Conservation (phyloP, 2,888 invertebrate species). For the Acleris emargana region DNA sequence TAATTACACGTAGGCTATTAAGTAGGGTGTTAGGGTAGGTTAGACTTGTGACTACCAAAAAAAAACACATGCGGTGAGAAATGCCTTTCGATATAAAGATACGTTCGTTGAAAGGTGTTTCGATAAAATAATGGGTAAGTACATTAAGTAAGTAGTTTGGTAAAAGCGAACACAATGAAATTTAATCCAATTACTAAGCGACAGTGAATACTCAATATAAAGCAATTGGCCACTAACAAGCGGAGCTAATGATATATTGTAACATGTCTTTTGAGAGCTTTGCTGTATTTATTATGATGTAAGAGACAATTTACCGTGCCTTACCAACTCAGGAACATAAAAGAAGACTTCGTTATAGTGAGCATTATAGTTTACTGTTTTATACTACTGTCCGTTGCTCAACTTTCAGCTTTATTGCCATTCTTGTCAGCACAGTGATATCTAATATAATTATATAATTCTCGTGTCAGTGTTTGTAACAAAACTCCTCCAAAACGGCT, state of each 20-base stretch:
- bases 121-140: too few species aligned
- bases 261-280: neutral
- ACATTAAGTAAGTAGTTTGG: too few species aligned
- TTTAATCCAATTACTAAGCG: neutral
- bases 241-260: conserved; percentile 12
- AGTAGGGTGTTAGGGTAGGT: too few species aligned
- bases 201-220: neutral
- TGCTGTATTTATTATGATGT: conserved; percentile 4
- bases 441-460: too few species aligned
- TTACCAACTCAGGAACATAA: conserved; percentile 1
- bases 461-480: too few species aligned
- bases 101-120: too few species aligned
- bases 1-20: too few species aligned
- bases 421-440: conserved; percentile 3
- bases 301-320: neutral
- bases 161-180: neutral
- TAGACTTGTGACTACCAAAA: too few species aligned
- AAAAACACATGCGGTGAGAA: too few species aligned
- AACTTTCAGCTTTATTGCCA: conserved; percentile 14
- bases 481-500: too few species aligned
- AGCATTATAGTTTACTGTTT: conserved; percentile 4
- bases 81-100: too few species aligned
- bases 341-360: neutral
- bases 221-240: neutral
- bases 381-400: conserved; percentile 8